These are phyloP conservation scores for Dicyrtomina minuta DNA, from an alignment of 2,888 invertebrate species.

Conservation along the genomic window DNA sequence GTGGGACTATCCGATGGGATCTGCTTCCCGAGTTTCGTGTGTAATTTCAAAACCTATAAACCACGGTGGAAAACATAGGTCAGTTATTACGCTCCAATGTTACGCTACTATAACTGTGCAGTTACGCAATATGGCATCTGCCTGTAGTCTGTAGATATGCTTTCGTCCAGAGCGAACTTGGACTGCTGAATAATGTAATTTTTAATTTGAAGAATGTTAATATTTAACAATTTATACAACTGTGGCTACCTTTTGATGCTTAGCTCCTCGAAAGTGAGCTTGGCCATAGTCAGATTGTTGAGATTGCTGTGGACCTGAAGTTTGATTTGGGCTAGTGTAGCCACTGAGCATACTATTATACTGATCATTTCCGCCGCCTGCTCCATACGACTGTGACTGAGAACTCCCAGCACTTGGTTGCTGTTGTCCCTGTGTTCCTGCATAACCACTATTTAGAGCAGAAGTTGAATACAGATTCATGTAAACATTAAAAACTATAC, in stretches of 20 bases:
- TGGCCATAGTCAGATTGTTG: conserved; percentile 24
- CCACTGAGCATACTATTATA: conserved; percentile 52
- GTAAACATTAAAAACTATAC: conserved; percentile 21
- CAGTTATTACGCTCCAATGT: too few species aligned
- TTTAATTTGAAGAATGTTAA: conserved; percentile 6
- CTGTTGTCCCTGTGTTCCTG: conserved; percentile 17
- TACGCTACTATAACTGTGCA: too few species aligned
- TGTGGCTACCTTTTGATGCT: conserved; percentile 94
- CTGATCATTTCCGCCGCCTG: conserved; percentile 19
- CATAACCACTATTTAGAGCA: not conserved
- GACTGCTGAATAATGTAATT: too few species aligned
- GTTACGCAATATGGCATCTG: too few species aligned
- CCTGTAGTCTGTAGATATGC: too few species aligned
- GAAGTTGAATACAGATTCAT: conserved; percentile 44
- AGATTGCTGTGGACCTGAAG: not conserved
- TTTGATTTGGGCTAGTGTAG: conserved; percentile 43
- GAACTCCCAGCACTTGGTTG: conserved; percentile 1
- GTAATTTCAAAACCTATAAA: conserved; percentile 75
- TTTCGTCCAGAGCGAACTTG: too few species aligned
- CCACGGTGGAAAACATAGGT: conserved; percentile 23
- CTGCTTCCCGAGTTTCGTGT: conserved; percentile 95
- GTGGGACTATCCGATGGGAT: conserved; percentile 95
- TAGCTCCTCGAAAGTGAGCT: conserved; percentile 94
- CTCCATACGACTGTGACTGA: conserved; percentile 15
- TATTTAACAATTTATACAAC: not conserved